Evolutionary conservation across 1,140 invertebrate genomes (phyloP), one percentile per base, ranked within the genome.

Genomic region (Macrobrachium rosenbergii): DNA sequence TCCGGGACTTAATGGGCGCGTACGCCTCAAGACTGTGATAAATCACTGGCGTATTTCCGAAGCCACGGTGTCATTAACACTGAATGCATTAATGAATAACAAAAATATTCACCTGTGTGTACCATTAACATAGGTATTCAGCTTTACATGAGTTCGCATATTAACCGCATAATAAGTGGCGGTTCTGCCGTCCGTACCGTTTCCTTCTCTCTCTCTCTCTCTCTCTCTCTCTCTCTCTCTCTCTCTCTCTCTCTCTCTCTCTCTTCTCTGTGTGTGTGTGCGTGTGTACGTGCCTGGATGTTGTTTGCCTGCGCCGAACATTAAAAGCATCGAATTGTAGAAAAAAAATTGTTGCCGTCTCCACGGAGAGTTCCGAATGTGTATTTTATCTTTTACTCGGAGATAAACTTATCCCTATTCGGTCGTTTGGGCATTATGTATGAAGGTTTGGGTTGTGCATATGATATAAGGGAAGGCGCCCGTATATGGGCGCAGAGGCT

Each of bases 61-160:
- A 28, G n/a, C 28, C 64, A 21, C 64, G 64, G n/a, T 28, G 64
- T 21, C 64, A 28, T 69, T 69, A 69, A 69, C 64, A 69, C n/a
- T 69, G 64, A 69, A 69, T 69, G 28, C 64, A 69, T 69, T 69
- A 69, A 69, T 21, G n/a, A 28, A 69, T 21, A 21, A 69, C 64
- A 69, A 69, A 21, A 28, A 69, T n/a, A 69, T 69, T 69, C n/a
- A 21, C n/a, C 64, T 11, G n/a, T 69, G 28, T n/a, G 28, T 69
- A 69, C 64, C n/a, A 69, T 69, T 28, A 21, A 69, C 64, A 69
- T 69, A 28, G 64, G 17, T n/a, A 69, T 69, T 28, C 64, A 69
- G 28, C 28, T 37, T 37, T 37, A 37, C 28, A 37, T 37, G 28
- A 37, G 28, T 28, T 69, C n/a, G 64, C 64, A 21, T 28, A 28